Evolutionary conservation across 2,113 vertebrate species (phyloP).

Genomic region (Dasyornis broadbenti): DNA sequence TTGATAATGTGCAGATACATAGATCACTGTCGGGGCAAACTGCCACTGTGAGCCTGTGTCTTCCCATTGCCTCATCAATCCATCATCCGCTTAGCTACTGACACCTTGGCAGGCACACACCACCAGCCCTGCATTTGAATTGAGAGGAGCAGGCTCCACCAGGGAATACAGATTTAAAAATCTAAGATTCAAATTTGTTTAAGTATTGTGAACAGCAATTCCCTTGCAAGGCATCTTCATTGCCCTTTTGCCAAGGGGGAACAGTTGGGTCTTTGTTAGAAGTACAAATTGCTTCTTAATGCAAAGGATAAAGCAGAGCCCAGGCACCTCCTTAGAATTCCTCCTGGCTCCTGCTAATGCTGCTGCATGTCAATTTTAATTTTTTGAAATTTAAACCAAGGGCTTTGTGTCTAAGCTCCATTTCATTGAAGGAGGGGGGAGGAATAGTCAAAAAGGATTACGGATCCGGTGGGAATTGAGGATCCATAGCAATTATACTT

Average conservation of each 20-base stretch:
- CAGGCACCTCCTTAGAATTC: conserved; percentile 76
- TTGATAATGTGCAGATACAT: conserved; percentile 62
- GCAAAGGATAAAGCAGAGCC: conserved; percentile 72
- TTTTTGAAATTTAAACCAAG: conserved; percentile 81
- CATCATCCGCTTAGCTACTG: conserved; percentile 74
- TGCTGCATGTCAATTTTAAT: conserved; percentile 83
- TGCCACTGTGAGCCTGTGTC: conserved; percentile 50
- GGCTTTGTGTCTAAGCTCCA: conserved; percentile 78
- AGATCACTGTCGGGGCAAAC: conserved; percentile 62
- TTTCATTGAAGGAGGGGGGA: conserved; percentile 69
- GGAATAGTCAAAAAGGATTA: conserved; percentile 81
- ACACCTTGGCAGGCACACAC: conserved; percentile 75
- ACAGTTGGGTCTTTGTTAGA: conserved; percentile 71
- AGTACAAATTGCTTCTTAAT: conserved; percentile 84
- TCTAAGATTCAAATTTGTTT: conserved; percentile 78
- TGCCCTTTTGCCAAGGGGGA: conserved; percentile 76
- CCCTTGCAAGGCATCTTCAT: conserved; percentile 70
- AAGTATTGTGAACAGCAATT: conserved; percentile 76
- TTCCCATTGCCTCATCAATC: conserved; percentile 76
- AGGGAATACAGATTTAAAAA: conserved; percentile 79
- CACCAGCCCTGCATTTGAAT: conserved; percentile 70
- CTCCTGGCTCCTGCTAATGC: conserved; percentile 66
- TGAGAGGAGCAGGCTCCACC: conserved; percentile 47
- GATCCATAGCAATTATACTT: conserved; percentile 77
- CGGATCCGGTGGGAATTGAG: conserved; percentile 49